Base-by-base conservation (phyloP, 2,113 vertebrate species). In the Sebastes schlegelii region DNA sequence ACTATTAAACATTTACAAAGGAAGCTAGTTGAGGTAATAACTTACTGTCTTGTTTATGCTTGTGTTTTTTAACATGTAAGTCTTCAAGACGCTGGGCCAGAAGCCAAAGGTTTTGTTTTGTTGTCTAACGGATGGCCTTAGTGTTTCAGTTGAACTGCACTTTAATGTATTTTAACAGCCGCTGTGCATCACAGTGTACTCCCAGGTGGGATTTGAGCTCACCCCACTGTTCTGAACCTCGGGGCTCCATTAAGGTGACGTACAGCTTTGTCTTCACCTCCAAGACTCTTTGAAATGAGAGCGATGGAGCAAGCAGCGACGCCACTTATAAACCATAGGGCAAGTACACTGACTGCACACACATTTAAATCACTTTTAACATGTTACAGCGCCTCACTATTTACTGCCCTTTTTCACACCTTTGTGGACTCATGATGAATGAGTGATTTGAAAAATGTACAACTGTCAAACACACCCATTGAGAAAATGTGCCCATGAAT, bases 91-190 rank as follows among this genome's bases (percentile, higher is more conserved):
- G 3, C 65, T 74, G 68, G 89, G 86, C 80, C 48, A 61, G 4
- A 65, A 76, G 84, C 86, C 90, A 90, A 72, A 3, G 46, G 54
- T 78, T 91, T 85, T 86, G 84, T 86, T 88, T 34, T 34, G 34
- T 34, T 4, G 62, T 73, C 19, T 49, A 60, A 88, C 43, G 52
- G 80, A 77, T 79, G 55, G 52, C 46, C 48, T 80, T 8, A 64
- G 65, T 34, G 69, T 85, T 86, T 79, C 19, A 14, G 58, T 80
- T 79, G 55, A 87, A 61, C 16, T 51, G n/a, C 40, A 57, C 76
- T 82, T 62, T 82, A 77, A 77, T 69, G 67, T 76, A 60, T 52
- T 43, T 60, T 57, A 66, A 77, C 66, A 67, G 67, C 72, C 58
- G 67, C 70, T 61, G 62, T 40, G 49, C 67, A 54, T 45, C 71